Evolutionary conservation across 1,140 invertebrate genomes (phyloP).

Genomic region (Amyelois transitella): DNA sequence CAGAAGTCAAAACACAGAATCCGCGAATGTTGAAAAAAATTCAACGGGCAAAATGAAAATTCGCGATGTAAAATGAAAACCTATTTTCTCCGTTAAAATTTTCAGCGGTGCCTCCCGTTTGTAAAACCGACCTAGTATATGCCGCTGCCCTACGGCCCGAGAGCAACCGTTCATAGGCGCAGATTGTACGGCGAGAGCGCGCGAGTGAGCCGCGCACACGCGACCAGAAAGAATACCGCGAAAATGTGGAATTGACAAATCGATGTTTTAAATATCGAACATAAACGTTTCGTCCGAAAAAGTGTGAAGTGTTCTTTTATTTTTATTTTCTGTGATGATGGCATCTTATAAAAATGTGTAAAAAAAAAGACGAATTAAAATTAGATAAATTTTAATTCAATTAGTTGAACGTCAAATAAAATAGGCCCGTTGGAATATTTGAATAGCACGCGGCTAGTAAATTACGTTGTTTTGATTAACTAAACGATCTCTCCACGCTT

Average conservation of each 20-base stretch:
- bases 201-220: constrained; percentile 49
- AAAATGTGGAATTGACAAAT: constrained; percentile 35
- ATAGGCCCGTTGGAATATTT: not conserved
- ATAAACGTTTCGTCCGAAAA: not conserved
- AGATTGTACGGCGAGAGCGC: constrained; percentile 48
- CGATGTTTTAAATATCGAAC: not conserved
- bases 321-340: not conserved
- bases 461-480: constrained; percentile 18
- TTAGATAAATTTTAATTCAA: not conserved
- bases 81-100: not conserved
- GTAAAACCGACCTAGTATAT: not conserved
- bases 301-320: not conserved
- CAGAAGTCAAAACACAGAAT: not conserved
- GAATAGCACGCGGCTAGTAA: constrained; percentile 6
- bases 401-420: not conserved
- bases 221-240: constrained; percentile 62
- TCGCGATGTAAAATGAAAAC: not conserved
- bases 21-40: not conserved
- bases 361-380: not conserved
- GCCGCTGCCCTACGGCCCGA: not conserved
- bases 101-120: not conserved
- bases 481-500: constrained; percentile 8
- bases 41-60: not conserved
- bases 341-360: not conserved
- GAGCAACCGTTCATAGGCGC: constrained; percentile 22